Base-by-base conservation (phyloP, 2,113 vertebrate species). In the Vidua chalybeata region DNA sequence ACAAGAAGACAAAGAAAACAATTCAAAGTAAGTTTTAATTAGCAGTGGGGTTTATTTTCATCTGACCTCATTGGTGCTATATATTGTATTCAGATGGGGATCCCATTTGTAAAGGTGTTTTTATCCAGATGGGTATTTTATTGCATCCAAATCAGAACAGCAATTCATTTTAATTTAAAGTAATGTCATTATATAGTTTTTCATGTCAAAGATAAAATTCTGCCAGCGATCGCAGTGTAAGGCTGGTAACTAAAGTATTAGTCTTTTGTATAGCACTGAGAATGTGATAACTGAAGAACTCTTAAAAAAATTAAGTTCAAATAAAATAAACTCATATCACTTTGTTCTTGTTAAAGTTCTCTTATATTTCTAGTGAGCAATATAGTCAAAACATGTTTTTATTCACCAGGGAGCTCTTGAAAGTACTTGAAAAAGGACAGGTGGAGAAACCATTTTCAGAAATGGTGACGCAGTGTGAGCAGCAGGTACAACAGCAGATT, bases 1-100 rank as follows among this genome's bases (percentile, higher is more conserved):
- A 79, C 98, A 98, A 96, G 98, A 99, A 97, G 98, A 99, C 93
- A 98, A 98, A 97, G 99, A 99, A 93, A 99, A 97, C 87, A 98
- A 97, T 91, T 99, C 98, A 76, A 99, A 99, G 99, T 99, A 95
- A 98, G 99, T 98, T 92, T 80, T 88, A 59, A 96, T 95, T 90
- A 49, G 45, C 13, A 15, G 2, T 61, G 23, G 30, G 4, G 1
- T 58, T 69, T 75, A 28, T 69, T 80, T 69, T 69, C 19, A 20
- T 76, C 49, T 58, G 16, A 16, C 16, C 31, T 49, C 23, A 46
- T 22, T 63, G 33, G 4, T 49, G 31, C 51, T 71, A 6, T 23
- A 19, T 56, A 33, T 71, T 84, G 10, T 52, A 30, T 78, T 89
- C 21, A 43, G 31, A 17, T 51, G 18, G 23, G 27, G 12, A 64